Base-by-base conservation (phyloP, 2,797 vertebrate species). In the Falco columbarius region DNA sequence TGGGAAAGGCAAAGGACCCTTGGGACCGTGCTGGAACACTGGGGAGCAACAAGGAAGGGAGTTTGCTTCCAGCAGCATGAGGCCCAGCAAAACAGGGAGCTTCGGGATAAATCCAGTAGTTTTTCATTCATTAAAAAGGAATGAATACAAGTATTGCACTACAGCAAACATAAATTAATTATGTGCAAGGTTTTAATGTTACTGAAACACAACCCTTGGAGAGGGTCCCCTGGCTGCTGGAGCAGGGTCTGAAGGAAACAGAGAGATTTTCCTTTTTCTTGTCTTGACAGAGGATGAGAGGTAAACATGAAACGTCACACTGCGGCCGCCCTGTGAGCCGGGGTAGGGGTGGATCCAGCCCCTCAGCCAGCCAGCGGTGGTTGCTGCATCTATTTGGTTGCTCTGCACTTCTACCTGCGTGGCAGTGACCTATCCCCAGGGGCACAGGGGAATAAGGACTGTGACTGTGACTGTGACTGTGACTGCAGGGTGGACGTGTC, bases 121-220 rank as follows among this genome's bases (percentile, higher is more conserved):
- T 81, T 80, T 70, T 83, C 38, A 14, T 80, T 90, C 0, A 1
- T 90, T 93, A 47, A 16, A 56, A 73, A 86, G 85, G 82, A 76
- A 65, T 36, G 75, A 83, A 70, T 34, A 3, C 73, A n/a, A 71
- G 54, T 17, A 23, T 1, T 14, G 55, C 63, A 89, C 71, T 61
- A 15, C 91, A 85, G 91, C 79, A 71, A 93, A 80, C 5, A 38
- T 71, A 55, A 95, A 88, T 90, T 95, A 94, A 96, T 97, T 87
- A 95, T 12, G 96, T 95, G 96, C 91, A 73, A 91, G 91, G 75
- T 95, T 96, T 95, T 94, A 92, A 82, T 66, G 91, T 85, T 89
- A n/a, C 81, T 95, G 95, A 97, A 96, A 95, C 72, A 70, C 82
- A 95, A 96, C 36, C 73, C 91, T 86, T 52, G 62, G 85, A 90